Evolutionary conservation across 2,888 invertebrate species (phyloP), one percentile per base, ranked within the genome.

Genomic region (Ectobius pallidus): DNA sequence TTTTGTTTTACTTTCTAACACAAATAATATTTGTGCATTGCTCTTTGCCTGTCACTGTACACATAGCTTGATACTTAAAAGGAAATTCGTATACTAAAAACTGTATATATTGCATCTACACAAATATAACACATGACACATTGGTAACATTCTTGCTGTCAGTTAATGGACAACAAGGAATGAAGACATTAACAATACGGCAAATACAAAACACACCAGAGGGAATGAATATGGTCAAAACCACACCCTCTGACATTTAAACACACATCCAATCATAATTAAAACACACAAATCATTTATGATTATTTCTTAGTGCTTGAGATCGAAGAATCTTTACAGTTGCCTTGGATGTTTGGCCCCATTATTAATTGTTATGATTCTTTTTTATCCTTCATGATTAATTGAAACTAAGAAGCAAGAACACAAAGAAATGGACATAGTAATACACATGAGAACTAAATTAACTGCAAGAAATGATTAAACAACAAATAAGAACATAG

Each of bases 41-140:
- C n/a, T n/a, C n/a, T n/a, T n/a, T n/a, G n/a, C n/a, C n/a, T n/a
- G n/a, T n/a, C n/a, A n/a, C n/a, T n/a, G n/a, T n/a, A n/a, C n/a
- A n/a, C n/a, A n/a, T n/a, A n/a, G n/a, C n/a, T n/a, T n/a, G n/a
- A n/a, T n/a, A n/a, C n/a, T n/a, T n/a, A n/a, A n/a, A n/a, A 34
- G 34, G 6, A 34, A 34, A 34, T 34, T 4, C n/a, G n/a, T 46
- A 44, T 65, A 65, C 65, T 65, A 65, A 65, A 65, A 65, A 65
- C 65, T 65, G 65, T 65, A 65, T 65, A 65, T 65, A 65, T 65
- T 65, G 65, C 65, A 65, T 46, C 65, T 65, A 65, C 65, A 65
- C 65, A 65, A 65, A 65, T 65, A 65, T 65, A 65, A 65, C 65
- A 65, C 65, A 65, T 46, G 65, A 65, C 39, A 65, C 46, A 27